phyloP scores from a whole-genome alignment of 2,797 vertebrate genomes.

The Morelia viridis region DNA sequence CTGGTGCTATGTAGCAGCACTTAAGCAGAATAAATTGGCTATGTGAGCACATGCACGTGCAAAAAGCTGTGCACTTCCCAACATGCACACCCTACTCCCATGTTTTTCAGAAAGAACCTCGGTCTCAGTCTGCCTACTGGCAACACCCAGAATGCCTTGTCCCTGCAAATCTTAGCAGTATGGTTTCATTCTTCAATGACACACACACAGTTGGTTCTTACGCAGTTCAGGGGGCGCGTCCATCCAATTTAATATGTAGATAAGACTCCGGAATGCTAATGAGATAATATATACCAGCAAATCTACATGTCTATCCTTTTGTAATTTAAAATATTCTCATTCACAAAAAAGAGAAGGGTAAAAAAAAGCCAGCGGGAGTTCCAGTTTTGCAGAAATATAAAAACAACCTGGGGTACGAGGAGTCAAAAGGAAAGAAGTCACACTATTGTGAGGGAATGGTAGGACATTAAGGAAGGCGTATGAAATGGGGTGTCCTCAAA shows the following conservation, averaged over 20 bases:
- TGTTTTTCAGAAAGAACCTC: constrained; percentile 22
- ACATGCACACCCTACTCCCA: not conserved
- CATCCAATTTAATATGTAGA: not conserved
- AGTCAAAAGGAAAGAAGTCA: not conserved
- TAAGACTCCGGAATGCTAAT: not conserved
- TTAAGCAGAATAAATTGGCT: not conserved
- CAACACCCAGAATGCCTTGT: not conserved
- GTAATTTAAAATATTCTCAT: not conserved
- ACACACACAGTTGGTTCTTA: not conserved
- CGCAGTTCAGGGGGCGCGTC: not conserved
- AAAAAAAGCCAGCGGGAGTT: not conserved
- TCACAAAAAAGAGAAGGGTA: not conserved
- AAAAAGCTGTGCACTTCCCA: not conserved
- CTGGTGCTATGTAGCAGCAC: constrained; percentile 33
- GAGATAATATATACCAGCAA: not conserved
- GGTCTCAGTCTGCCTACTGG: not conserved
- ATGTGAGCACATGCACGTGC: not conserved
- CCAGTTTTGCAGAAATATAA: not conserved
- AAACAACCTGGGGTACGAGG: not conserved
- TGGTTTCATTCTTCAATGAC: not conserved
- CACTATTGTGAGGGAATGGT: not conserved
- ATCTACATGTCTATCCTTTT: not conserved
- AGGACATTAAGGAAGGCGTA: not conserved
- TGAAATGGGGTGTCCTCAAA: not conserved
- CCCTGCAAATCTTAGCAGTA: not conserved